Conservation (phyloP, 2,888 invertebrate species). For the Entomobrya multifasciata region DNA sequence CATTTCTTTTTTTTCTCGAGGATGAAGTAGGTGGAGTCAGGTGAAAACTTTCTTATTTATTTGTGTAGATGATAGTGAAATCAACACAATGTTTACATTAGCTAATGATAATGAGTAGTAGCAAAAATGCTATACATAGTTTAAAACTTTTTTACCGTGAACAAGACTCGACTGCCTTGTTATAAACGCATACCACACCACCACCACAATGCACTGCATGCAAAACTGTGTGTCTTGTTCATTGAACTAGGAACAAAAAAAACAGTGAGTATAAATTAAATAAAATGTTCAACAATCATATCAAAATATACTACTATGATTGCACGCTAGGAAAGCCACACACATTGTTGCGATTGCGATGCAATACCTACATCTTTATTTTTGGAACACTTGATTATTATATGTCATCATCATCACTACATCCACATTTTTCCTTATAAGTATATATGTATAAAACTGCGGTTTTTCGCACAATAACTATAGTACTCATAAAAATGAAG, state of each 20-base stretch:
- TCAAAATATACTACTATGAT: background rate
- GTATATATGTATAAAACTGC: slow-evolving; percentile 3
- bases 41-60: background rate
- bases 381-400: background rate
- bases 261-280: background rate
- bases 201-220: too few relatives aligned
- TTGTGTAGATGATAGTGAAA: background rate
- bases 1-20: background rate
- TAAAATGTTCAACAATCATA: background rate
- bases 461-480: background rate
- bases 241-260: slow-evolving; percentile 37
- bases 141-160: too few relatives aligned
- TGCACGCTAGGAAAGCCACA: background rate
- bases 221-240: slow-evolving; percentile 9
- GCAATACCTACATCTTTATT: slow-evolving; percentile 4
- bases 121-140: too few relatives aligned
- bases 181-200: slow-evolving; percentile 15
- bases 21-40: background rate
- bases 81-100: background rate
- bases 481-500: too few relatives aligned
- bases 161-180: background rate
- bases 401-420: slow-evolving; percentile 16
- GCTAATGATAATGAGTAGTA: slow-evolving; percentile 7
- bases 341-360: background rate
- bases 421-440: background rate